A percentile compares a stretch with the other conserved stretches of the same genome.
These are phyloP conservation scores for Trichopria drosophilae DNA, from an alignment of 2,888 invertebrate species.

Conservation along the genomic window DNA sequence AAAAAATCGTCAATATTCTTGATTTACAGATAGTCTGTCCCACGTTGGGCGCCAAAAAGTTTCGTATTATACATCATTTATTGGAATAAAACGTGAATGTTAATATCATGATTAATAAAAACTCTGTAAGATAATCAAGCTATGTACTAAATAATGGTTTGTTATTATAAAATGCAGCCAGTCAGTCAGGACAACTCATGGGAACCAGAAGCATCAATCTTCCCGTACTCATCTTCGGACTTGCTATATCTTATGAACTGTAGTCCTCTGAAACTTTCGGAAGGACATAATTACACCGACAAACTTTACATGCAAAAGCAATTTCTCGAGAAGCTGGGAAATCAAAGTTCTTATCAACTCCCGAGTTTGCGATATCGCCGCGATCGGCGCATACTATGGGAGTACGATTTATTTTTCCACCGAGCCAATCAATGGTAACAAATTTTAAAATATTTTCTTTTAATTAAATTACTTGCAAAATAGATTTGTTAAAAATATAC, in stretches of 20 bases:
- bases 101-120: too few relatives aligned
- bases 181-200: slow-evolving; percentile 52
- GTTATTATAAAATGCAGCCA: slow-evolving; percentile 4
- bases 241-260: slow-evolving; percentile 42
- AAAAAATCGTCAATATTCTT: too few relatives aligned
- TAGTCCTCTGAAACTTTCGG: slow-evolving; percentile 40
- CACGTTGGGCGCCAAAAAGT: too few relatives aligned
- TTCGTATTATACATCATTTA: too few relatives aligned
- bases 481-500: too few relatives aligned
- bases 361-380: slow-evolving; percentile 52
- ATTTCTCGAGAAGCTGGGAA: slow-evolving; percentile 61
- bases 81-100: too few relatives aligned
- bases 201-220: slow-evolving; percentile 50
- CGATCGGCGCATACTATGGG: slow-evolving; percentile 51
- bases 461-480: too few relatives aligned
- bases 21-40: too few relatives aligned
- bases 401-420: slow-evolving; percentile 49
- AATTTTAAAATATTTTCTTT: too few relatives aligned
- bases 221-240: slow-evolving; percentile 48
- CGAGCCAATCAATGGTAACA: too few relatives aligned
- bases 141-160: slow-evolving; percentile 3
- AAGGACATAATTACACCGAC: slow-evolving; percentile 45
- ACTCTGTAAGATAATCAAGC: too few relatives aligned
- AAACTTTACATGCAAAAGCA: slow-evolving; percentile 59
- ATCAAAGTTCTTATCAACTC: slow-evolving; percentile 58